Percentiles rank a stretch among this genome's conserved stretches.
These are phyloP conservation scores for Rhinopithecus roxellana DNA, from an alignment of 2,113 vertebrate species.

Conservation along the genomic window DNA sequence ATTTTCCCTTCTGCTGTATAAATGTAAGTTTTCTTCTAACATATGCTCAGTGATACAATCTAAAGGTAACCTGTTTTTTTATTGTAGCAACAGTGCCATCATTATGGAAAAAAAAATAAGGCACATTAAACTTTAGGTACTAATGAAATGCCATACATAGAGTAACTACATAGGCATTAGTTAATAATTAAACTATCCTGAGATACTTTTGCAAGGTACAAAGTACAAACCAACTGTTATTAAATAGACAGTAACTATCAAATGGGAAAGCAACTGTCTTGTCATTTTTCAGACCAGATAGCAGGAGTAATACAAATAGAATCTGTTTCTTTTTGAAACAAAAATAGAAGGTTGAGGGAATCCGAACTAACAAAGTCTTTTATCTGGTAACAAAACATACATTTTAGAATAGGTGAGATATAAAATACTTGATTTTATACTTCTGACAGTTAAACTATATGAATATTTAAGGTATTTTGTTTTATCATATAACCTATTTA, in stretches of 20 bases:
- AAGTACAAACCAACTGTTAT: not conserved
- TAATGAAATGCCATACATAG: not conserved
- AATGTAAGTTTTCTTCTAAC: constrained; percentile 64
- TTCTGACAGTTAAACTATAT: not conserved
- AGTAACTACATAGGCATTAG: not conserved
- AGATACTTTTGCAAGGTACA: not conserved
- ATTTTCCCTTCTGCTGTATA: constrained; percentile 61
- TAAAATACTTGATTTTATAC: not conserved
- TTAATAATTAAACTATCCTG: not conserved
- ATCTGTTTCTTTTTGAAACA: not conserved
- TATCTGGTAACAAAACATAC: not conserved
- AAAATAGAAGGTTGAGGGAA: not conserved
- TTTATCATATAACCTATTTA: not conserved
- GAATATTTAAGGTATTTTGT: not conserved
- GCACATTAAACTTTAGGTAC: not conserved
- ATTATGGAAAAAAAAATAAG: not conserved
- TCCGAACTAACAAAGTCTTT: not conserved
- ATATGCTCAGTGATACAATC: constrained; percentile 58
- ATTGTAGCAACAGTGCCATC: not conserved
- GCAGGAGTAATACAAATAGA: not conserved
- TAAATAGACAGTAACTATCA: not conserved
- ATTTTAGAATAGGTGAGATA: not conserved
- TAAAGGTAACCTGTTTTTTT: constrained; percentile 58
- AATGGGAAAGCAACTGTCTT: not conserved
- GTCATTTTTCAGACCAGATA: not conserved